These are phyloP conservation scores for Xanthia togata DNA, from an alignment of 2,888 invertebrate species.

Conservation along the genomic window DNA sequence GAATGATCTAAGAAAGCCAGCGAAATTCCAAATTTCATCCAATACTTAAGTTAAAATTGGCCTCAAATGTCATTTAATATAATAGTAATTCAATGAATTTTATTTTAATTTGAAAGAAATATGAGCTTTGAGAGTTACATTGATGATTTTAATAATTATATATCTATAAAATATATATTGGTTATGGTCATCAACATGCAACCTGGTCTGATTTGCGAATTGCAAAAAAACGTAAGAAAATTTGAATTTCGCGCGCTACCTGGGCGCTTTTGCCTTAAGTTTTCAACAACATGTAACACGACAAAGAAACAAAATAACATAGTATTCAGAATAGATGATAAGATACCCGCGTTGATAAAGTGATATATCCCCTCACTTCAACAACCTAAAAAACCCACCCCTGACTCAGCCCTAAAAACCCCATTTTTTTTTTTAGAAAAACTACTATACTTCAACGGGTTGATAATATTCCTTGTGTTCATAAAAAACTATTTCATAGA, in stretches of 20 bases:
- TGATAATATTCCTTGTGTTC: conserved; percentile 30
- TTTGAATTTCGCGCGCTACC: neutral
- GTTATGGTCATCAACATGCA: neutral
- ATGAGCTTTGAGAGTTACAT: neutral
- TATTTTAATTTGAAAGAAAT: neutral
- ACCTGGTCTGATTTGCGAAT: neutral
- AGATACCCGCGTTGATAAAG: conserved; percentile 15
- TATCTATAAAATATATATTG: too few relatives aligned
- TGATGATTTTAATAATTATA: neutral
- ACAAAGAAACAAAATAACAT: neutral
- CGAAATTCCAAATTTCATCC: neutral
- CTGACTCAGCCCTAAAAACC: neutral
- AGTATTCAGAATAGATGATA: neutral
- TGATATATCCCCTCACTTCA: conserved; percentile 13
- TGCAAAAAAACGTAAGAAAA: neutral
- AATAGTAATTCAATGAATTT: neutral
- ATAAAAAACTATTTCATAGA: conserved; percentile 40
- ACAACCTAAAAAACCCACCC: conserved; percentile 17
- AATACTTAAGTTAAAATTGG: neutral
- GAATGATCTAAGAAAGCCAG: neutral
- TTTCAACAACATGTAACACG: neutral
- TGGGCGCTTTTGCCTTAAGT: neutral
- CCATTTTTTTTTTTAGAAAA: conserved; percentile 3
- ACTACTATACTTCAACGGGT: conserved; percentile 18
- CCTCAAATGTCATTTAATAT: neutral